Evolutionary conservation across 2,888 invertebrate species (phyloP).

Genomic region (Bombylius major): DNA sequence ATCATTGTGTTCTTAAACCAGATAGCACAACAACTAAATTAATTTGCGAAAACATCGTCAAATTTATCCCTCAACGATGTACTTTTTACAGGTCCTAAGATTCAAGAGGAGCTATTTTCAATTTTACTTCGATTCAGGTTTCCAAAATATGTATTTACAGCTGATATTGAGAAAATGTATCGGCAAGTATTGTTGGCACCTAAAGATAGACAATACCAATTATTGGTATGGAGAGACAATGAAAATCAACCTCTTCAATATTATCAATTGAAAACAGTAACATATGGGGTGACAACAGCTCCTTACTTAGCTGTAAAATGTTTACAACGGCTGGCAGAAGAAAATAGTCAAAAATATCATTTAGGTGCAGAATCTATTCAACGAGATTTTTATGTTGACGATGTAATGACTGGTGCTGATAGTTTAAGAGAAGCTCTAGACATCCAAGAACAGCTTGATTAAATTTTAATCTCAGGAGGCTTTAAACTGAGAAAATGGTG

Average conservation of each 20-base stretch:
- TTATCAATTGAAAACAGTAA: slow-evolving; percentile 1
- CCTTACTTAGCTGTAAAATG: slow-evolving; percentile 3
- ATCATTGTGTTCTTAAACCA: not conserved
- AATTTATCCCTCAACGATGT: slow-evolving; percentile 13
- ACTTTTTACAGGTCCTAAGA: slow-evolving; percentile 6
- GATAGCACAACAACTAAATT: slow-evolving; percentile 6
- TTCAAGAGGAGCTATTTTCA: slow-evolving; percentile 11
- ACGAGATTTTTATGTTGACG: not conserved
- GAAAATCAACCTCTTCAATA: slow-evolving; percentile 1
- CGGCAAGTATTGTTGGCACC: slow-evolving; percentile 1
- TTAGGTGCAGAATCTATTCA: not conserved
- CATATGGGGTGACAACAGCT: slow-evolving; percentile 6
- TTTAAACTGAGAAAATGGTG: slow-evolving; percentile 9
- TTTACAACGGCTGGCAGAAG: slow-evolving; percentile 9
- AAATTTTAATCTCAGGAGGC: slow-evolving; percentile 2
- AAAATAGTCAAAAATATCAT: slow-evolving; percentile 8
- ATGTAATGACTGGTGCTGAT: not conserved
- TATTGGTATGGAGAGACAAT: slow-evolving; percentile 8
- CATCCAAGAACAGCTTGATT: slow-evolving; percentile 2
- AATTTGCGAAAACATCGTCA: slow-evolving; percentile 1
- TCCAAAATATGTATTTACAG: slow-evolving; percentile 6
- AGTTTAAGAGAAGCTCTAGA: not conserved
- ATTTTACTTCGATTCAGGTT: slow-evolving; percentile 6
- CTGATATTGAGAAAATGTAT: slow-evolving; percentile 11
- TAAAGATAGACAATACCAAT: slow-evolving; percentile 4